phyloP scores from a whole-genome alignment of 2,113 vertebrate genomes.

The Pterocles gutturalis region DNA sequence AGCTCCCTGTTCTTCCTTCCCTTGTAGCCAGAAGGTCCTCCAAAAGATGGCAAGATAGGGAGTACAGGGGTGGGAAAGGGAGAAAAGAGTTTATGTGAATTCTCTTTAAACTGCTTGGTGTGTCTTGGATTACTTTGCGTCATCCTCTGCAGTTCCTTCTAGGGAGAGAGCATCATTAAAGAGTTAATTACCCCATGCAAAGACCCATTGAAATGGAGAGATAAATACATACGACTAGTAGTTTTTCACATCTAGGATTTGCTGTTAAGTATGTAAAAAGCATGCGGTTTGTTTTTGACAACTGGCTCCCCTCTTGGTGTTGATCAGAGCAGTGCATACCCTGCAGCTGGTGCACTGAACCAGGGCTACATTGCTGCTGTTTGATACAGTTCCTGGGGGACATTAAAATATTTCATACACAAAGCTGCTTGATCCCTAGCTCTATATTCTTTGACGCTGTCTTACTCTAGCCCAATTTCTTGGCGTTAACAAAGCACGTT shows the following conservation, averaged over 20 bases:
- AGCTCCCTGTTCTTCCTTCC: not conserved
- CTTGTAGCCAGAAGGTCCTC: not conserved
- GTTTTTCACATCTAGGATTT: conserved; percentile 7
- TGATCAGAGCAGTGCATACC: not conserved
- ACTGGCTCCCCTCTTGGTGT: not conserved
- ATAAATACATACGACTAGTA: not conserved
- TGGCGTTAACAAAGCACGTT: not conserved
- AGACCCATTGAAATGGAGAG: not conserved
- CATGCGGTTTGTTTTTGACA: not conserved
- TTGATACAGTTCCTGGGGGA: conserved; percentile 14
- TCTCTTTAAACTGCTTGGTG: not conserved
- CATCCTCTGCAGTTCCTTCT: not conserved
- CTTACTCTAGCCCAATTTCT: not conserved
- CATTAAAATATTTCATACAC: not conserved
- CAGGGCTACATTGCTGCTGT: not conserved
- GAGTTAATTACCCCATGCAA: not conserved
- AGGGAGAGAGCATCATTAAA: not conserved
- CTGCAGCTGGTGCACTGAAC: conserved; percentile 43
- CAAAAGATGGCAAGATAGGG: not conserved
- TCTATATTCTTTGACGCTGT: not conserved
- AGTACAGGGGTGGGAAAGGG: not conserved
- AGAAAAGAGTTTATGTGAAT: not conserved
- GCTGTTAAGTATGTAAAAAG: not conserved
- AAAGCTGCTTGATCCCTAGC: not conserved
- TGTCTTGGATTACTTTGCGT: not conserved